Base-by-base conservation (phyloP, 2,888 invertebrate genomes). In the Onthophagus sagittarius region DNA sequence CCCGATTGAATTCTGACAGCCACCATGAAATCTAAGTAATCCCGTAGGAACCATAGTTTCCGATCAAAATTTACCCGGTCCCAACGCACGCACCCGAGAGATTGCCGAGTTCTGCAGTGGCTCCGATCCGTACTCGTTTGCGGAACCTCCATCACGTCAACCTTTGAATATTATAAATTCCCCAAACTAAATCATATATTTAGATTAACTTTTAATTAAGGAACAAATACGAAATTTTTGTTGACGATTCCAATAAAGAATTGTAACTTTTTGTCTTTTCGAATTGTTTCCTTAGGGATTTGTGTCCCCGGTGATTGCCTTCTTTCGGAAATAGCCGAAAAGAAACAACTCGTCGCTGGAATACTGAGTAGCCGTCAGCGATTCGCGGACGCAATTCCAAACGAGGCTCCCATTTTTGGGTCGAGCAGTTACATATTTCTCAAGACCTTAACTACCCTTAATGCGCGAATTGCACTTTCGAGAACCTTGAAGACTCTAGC, bases 1-100 rank as follows among this genome's bases (percentile, higher is more conserved):
- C 70, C 53, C 71, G 81, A 82, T 82, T 82, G 82, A 82, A 82
- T 81, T 79, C 80, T 80, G 81, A 81, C 81, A 80, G 79, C 77
- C 79, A 77, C 79, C 78, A 79, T 77, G 80, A 80, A 80, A 80
- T 81, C 80, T 80, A 80, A 80, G 81, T 80, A 80, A 82, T 81
- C 81, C 78, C 79, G 15, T 32, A 78, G 77, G 81, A 79, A 77
- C 75, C 75, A 78, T 76, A 77, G 77, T 76, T 77, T 71, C 70
- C 33, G 75, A 71, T 31, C 67, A 67, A 32, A 31, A 67, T 31
- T 32, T 23, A 32, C 23, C 67, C 67, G n/a, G 31, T 53, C 39
- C 39, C 39, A 53, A 11, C 39, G 11, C 11, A 53, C 39, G 39
- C 39, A 53, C 39, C 39, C 39, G 39, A 53, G 39, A 53, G 39